phyloP scores from a whole-genome alignment of 2,888 invertebrate genomes.

The Cistogaster globosa region DNA sequence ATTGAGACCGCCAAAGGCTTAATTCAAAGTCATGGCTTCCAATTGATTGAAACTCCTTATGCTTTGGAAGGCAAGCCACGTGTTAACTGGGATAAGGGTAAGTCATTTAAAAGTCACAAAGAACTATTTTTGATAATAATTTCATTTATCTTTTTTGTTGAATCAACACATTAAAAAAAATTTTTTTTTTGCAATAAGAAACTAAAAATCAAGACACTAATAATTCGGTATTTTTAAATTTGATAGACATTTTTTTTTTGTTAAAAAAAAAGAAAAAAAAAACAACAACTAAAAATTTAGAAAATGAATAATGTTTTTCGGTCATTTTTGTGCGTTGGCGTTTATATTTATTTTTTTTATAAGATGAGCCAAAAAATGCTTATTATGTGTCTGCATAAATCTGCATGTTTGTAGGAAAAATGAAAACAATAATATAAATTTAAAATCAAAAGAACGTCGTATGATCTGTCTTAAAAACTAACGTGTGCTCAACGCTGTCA shows the following conservation, averaged over 20 bases:
- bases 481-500: constrained; percentile 41
- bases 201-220: constrained; percentile 16
- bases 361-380: constrained; percentile 59
- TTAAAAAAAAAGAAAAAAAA: neutral
- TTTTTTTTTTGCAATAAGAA: constrained; percentile 34
- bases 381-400: neutral
- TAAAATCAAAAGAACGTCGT: constrained; percentile 26
- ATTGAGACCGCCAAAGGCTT: constrained; percentile 86
- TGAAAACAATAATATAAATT: constrained; percentile 46
- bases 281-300: neutral
- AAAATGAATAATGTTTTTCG: constrained; percentile 63
- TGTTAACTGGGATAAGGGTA: constrained; percentile 91
- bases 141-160: neutral
- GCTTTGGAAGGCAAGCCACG: constrained; percentile 91
- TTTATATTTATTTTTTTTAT: constrained; percentile 9
- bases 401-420: constrained; percentile 28
- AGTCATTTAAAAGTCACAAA: constrained; percentile 71
- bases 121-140: neutral
- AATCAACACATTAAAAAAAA: constrained; percentile 2
- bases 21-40: constrained; percentile 87
- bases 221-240: constrained; percentile 49
- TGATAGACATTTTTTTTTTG: constrained; percentile 52
- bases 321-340: constrained; percentile 56
- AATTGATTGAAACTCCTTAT: constrained; percentile 88
- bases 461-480: constrained; percentile 17